Conservation (phyloP, 2,888 invertebrate genomes). For the Flexamia atlantica region DNA sequence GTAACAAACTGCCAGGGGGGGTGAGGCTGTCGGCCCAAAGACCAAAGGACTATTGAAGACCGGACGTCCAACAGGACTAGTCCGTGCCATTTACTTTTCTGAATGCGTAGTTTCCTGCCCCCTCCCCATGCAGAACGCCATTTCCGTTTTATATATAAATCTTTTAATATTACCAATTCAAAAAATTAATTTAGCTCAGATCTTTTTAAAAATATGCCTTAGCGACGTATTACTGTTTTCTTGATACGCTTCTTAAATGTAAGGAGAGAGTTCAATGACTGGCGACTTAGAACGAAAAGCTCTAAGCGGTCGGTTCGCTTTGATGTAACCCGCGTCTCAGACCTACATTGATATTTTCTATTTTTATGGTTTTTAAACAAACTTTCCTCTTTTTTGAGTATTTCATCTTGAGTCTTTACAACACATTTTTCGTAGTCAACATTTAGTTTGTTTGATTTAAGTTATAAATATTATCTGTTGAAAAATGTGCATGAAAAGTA, state of each 20-base stretch:
- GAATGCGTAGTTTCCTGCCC: constrained; percentile 21
- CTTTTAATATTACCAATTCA: not conserved
- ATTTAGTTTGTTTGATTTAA: too few relatives aligned
- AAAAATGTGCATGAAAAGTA: too few relatives aligned
- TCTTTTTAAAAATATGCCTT: not conserved
- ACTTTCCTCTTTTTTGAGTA: too few relatives aligned
- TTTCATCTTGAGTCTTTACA: too few relatives aligned
- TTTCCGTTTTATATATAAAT: constrained; percentile 15
- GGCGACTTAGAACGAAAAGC: not conserved
- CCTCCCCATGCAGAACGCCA: constrained; percentile 3
- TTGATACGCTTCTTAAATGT: not conserved
- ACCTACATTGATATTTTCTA: too few relatives aligned
- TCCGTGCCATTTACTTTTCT: constrained; percentile 29
- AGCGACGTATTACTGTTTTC: too few relatives aligned
- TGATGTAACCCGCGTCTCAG: not conserved
- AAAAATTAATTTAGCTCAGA: not conserved
- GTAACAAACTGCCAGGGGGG: not conserved
- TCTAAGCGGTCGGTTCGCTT: not conserved
- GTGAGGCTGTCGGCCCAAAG: constrained; percentile 4
- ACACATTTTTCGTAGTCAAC: too few relatives aligned
- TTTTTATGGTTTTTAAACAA: too few relatives aligned
- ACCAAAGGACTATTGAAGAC: constrained; percentile 2
- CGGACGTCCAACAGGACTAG: constrained; percentile 13
- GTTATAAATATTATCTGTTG: too few relatives aligned
- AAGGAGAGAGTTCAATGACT: not conserved